Conservation (phyloP, 2,113 vertebrate species). For the Bos indicus region DNA sequence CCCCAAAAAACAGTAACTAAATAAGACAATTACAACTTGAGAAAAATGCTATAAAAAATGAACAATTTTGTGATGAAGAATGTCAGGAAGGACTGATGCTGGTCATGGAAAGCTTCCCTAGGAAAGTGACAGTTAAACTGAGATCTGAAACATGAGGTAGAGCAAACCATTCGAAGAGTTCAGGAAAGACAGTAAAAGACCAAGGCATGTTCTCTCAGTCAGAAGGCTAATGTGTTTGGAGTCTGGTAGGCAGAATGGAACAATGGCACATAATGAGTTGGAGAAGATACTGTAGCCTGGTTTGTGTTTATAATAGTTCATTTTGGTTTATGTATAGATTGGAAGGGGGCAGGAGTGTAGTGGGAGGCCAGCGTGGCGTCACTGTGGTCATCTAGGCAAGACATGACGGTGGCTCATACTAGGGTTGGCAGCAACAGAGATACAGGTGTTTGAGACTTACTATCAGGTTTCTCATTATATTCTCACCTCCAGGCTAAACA, state of each 20-base stretch:
- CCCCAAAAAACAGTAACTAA: not conserved
- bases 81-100: not conserved
- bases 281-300: not conserved
- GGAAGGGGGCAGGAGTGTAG: not conserved
- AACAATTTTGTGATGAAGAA: not conserved
- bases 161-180: slow-evolving; percentile 4
- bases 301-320: slow-evolving; percentile 25
- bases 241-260: not conserved
- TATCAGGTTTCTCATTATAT: not conserved
- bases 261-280: not conserved
- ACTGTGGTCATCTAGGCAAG: slow-evolving; percentile 10
- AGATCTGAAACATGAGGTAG: slow-evolving; percentile 22
- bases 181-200: not conserved
- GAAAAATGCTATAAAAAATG: slow-evolving; percentile 36
- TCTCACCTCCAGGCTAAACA: not conserved
- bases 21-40: not conserved
- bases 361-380: not conserved
- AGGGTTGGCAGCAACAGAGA: not conserved
- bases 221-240: not conserved
- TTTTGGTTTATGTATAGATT: not conserved
- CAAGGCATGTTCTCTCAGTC: not conserved
- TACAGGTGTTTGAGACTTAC: not conserved
- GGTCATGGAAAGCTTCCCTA: not conserved
- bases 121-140: not conserved
- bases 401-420: not conserved